A percentile compares a stretch with the other conserved stretches of the same genome.
phyloP scores from a whole-genome alignment of 1,140 invertebrate genomes.

The Macrobrachium rosenbergii region DNA sequence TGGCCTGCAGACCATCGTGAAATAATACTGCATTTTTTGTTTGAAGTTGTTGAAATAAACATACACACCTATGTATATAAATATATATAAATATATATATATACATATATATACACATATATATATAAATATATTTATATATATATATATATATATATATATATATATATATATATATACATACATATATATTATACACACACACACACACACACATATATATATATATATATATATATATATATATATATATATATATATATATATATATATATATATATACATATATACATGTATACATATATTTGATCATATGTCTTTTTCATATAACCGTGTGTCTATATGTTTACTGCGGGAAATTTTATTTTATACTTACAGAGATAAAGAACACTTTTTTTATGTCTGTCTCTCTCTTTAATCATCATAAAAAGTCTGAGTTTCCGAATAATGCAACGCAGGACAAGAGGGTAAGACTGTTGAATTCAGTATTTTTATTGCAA shows the following conservation, averaged over 20 bases:
- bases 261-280: background rate
- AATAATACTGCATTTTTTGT: no score
- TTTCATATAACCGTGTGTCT: background rate
- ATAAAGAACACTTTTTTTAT: no score
- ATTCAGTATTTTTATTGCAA: no score
- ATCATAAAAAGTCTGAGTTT: no score
- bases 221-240: slow-evolving; percentile 14
- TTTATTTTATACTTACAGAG: no score
- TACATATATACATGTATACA: background rate
- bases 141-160: slow-evolving; percentile 4
- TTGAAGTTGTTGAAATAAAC: no score
- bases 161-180: slow-evolving; percentile 10
- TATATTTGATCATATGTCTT: background rate
- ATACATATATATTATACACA: background rate
- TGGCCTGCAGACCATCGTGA: no score
- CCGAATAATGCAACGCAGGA: no score
- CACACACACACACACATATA: background rate
- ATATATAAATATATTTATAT: background rate
- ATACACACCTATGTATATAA: background rate
- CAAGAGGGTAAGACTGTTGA: no score
- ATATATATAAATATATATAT: background rate
- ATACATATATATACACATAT: slow-evolving; percentile 2
- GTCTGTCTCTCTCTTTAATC: no score
- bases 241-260: slow-evolving; percentile 12
- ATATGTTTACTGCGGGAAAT: background rate